phyloP scores from a whole-genome alignment of 2,797 vertebrate species.

The Thripadectes ignobilis region DNA sequence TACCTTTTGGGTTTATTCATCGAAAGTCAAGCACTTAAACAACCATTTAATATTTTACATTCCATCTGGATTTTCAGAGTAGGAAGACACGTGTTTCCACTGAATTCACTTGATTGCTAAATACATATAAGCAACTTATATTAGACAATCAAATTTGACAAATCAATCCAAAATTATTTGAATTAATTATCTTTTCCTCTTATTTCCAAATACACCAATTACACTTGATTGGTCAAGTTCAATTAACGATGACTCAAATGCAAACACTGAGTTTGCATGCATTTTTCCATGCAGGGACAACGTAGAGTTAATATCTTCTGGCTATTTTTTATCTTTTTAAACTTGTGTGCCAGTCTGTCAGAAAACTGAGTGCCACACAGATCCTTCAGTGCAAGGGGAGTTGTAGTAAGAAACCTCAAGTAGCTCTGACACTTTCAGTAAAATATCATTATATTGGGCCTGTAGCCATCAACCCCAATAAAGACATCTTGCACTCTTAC shows the following conservation, averaged over 20 bases:
- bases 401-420: background rate
- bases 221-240: background rate
- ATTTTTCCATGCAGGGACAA: background rate
- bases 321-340: background rate
- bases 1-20: background rate
- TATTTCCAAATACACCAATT: background rate
- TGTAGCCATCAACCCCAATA: background rate
- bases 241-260: background rate
- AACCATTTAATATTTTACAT: background rate
- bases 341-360: background rate
- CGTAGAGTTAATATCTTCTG: background rate
- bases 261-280: background rate
- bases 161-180: background rate
- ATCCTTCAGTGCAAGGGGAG: background rate
- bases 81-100: background rate
- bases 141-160: background rate
- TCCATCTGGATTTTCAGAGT: background rate
- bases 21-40: background rate
- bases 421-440: background rate
- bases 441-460: background rate
- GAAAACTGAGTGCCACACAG: background rate
- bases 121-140: background rate
- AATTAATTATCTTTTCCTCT: background rate
- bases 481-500: background rate
- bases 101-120: background rate